Base-by-base conservation (phyloP, 1,140 invertebrate genomes). In the Linepithema humile region DNA sequence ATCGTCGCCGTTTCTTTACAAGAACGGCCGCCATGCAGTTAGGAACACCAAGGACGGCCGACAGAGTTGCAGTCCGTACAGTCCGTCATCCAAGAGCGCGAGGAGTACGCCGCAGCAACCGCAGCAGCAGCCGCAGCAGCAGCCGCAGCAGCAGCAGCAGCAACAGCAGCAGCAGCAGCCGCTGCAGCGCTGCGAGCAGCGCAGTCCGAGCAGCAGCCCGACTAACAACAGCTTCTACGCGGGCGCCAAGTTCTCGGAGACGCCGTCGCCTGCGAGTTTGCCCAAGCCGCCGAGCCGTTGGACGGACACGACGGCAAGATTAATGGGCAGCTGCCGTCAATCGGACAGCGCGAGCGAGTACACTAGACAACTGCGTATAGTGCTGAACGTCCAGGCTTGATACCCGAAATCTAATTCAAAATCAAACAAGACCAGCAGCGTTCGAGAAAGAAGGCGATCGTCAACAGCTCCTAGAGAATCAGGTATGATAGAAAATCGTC, bases 221-320 rank as follows among this genome's bases (percentile, higher is more conserved):
- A 94, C 94, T 3, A 93, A 91, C 88, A 92, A 91, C 90, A 92
- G 88, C 70, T 95, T 94, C 78, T 96, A 96, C 88, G 96, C 96
- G 62, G 96, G 96, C 84, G 95, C 96, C 12, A 96, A 96, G 85
- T 96, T 96, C 87, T 95, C 95, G 38, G 96, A 96, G 73, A 95
- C 96, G 48, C 96, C 96, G 6, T 95, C 95, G 35, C 95, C 96
- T 4, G 94, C 95, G 65, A 94, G 94, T 75, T 91, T 96, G 48
- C 96, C 96, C 9, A 95, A 95, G 86, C 96, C 96, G 64, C 96
- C 96, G 53, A 92, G 92, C 26, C 95, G 95, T 83, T 96, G 96
- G 96, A 95, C 92, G 73, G 84, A 80, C 6, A 74, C 86, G 5
- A 86, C 85, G 17, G 72, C 86, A 9, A 86, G 89, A 65, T 59